These are phyloP conservation scores for Charina bottae DNA, from an alignment of 2,113 vertebrate species.

Conservation along the genomic window DNA sequence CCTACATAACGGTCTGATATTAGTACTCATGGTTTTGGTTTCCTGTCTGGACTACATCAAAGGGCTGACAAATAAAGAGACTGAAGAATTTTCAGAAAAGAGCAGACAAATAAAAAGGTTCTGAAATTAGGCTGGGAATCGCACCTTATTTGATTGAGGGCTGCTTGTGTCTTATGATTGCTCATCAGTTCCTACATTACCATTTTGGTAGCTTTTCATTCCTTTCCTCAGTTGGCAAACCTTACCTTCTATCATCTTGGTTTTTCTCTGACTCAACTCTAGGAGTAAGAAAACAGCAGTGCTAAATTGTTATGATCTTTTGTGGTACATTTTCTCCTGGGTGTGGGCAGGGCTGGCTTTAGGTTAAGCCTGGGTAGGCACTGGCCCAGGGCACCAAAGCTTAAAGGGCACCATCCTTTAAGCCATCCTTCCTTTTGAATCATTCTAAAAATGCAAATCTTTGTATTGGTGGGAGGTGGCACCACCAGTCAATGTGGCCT, in stretches of 20 bases:
- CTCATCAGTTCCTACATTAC: not conserved
- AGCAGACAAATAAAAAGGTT: not conserved
- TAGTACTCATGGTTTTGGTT: not conserved
- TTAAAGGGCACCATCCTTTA: no score
- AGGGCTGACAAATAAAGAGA: not conserved
- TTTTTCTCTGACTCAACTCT: not conserved
- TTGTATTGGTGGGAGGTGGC: no score
- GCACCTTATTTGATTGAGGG: not conserved
- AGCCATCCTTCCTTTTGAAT: no score
- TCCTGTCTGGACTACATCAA: not conserved
- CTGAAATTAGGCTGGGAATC: not conserved
- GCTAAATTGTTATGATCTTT: not conserved
- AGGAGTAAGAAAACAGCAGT: not conserved
- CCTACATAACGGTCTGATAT: not conserved
- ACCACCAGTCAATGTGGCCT: no score
- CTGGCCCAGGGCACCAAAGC: not conserved
- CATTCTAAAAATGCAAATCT: no score
- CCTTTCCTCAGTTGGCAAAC: not conserved
- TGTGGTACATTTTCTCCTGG: not conserved
- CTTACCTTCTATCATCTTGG: not conserved
- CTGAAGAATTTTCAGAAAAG: not conserved
- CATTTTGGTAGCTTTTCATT: not conserved
- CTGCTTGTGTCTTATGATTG: not conserved
- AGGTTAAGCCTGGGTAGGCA: not conserved
- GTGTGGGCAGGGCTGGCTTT: not conserved